A percentile compares a stretch with the other conserved stretches of the same genome.
These are phyloP conservation scores for Cygnus buccinator DNA, from an alignment of 2,113 vertebrate genomes.

Conservation along the genomic window DNA sequence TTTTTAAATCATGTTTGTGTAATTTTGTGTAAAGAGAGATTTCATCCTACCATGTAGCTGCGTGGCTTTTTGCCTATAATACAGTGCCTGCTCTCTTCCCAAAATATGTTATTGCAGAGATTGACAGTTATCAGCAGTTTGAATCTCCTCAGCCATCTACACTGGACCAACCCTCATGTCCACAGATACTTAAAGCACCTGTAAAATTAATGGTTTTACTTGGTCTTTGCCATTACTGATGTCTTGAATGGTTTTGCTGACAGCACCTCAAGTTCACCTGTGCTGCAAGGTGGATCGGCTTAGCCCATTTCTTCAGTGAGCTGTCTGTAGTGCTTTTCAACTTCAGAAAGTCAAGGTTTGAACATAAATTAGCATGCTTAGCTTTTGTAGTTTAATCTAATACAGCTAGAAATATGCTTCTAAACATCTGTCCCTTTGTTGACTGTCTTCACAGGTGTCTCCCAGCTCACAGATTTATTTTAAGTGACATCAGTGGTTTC, in stretches of 20 bases:
- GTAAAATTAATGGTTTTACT: neutral
- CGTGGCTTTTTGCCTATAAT: neutral
- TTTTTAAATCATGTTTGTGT: neutral
- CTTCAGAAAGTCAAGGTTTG: neutral
- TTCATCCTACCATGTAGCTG: neutral
- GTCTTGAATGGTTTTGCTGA: neutral
- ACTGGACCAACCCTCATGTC: neutral
- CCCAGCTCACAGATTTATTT: neutral
- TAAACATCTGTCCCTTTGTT: neutral
- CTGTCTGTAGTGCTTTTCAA: neutral
- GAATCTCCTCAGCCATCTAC: neutral
- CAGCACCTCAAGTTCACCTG: neutral
- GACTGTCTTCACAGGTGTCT: neutral
- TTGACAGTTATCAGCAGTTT: too few species aligned
- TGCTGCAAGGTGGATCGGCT: neutral
- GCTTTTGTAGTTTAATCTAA: neutral
- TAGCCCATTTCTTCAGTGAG: neutral
- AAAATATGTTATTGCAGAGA: neutral
- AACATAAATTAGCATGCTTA: neutral
- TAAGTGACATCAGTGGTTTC: neutral
- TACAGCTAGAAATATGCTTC: neutral
- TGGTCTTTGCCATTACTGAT: neutral
- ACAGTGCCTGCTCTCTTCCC: neutral
- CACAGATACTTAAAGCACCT: neutral
- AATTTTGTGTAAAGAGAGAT: neutral